Percentiles rank a stretch among this genome's conserved stretches.
Conservation (phyloP, 1,140 invertebrate species). For the Panulirus ornatus region DNA sequence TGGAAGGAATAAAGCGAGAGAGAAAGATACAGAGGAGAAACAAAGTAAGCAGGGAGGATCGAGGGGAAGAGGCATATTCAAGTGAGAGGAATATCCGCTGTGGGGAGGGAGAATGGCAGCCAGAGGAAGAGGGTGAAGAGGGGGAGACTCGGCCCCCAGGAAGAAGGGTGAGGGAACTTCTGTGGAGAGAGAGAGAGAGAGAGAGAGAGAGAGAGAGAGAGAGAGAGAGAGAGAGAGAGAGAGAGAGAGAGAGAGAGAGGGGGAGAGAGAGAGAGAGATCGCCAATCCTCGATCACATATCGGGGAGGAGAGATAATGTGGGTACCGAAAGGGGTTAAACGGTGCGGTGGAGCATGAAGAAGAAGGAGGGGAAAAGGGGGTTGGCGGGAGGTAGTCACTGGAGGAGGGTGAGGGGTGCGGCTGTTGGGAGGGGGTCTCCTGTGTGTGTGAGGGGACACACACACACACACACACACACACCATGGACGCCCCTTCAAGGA, state of each 20-base stretch:
- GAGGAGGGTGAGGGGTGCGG: not conserved
- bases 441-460: not conserved
- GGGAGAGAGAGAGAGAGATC: not conserved
- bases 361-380: not conserved
- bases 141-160: not conserved
- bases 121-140: conserved; percentile 9
- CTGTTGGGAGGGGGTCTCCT: too few relatives aligned
- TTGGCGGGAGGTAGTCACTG: too few relatives aligned
- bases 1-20: not conserved
- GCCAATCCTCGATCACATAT: not conserved
- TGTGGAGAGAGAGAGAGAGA: not conserved
- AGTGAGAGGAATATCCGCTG: not conserved
- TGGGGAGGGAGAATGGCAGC: not conserved
- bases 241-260: too few relatives aligned
- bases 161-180: not conserved
- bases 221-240: too few relatives aligned
- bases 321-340: conserved; percentile 47
- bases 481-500: not conserved
- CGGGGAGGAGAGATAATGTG: not conserved
- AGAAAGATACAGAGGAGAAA: conserved; percentile 1
- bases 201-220: too few relatives aligned
- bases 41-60: not conserved
- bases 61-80: not conserved
- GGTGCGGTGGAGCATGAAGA: conserved; percentile 21
- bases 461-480: too few relatives aligned